Base-by-base conservation (phyloP, 30 jellyfish, hydroid and myxozoan species). In the Catostylus mosaicus region DNA sequence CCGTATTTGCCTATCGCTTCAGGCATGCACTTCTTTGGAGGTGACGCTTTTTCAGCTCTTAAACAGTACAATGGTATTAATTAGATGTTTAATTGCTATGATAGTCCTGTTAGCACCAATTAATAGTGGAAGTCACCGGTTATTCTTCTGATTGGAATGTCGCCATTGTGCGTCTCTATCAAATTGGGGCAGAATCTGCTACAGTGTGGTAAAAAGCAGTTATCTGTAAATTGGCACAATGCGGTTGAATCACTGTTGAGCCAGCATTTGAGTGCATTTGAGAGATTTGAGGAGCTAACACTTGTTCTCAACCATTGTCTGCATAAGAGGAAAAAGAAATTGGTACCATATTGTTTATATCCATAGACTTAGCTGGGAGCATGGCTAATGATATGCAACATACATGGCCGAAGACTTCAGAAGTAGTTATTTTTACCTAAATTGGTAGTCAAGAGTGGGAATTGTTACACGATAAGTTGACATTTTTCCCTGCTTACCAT, bases 221-320 rank as follows among this genome's bases (percentile, higher is more conserved):
- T 50, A 35, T 86, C 96, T 23, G 45, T 76, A 32, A 38, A 62
- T 30, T 56, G 96, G 48, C 88, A 86, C 4, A 22, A 52, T 6
- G 48, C 11, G 5, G 80, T 10, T 30, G 48, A 9, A 12, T 37
- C 66, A 31, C 33, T 30, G 54, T 22, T 18, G 22, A 68, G 38
- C 96, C 96, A 86, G 63, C 96, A 86, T 2, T 52, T 14, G 56
- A 86, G 70, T n/a, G 96, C 89, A 35, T 68, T 83, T 1, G 37
- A 26, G n/a, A 86, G 89, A 9, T 86, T 75, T 20, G 48, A 23
- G 29, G 75, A 54, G 12, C 83, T 73, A 0, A 86, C 75, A 26
- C 86, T 48, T 26, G 96, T 52, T 11, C 38, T 30, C 61, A 75
- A 43, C 96, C 96, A 86, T 22, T 86, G 85, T 50, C 96, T 86